phyloP scores from a whole-genome alignment of 2,888 invertebrate species.

The Chloromyia formosa region DNA sequence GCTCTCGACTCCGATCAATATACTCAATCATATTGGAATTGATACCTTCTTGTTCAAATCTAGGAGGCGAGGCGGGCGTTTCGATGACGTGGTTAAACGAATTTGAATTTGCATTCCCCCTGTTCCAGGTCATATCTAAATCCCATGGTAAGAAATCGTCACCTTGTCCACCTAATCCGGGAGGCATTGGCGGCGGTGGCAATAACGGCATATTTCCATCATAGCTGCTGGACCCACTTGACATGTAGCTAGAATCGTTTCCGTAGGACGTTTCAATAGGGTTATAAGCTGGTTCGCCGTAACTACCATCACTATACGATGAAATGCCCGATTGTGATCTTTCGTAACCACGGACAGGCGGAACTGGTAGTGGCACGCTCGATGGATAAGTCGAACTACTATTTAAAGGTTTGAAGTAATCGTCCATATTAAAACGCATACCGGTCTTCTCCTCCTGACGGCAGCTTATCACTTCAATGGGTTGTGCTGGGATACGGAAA shows the following conservation, averaged over 20 bases:
- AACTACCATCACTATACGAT: slow-evolving; percentile 20
- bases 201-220: slow-evolving; percentile 56
- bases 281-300: slow-evolving; percentile 49
- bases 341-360: slow-evolving; percentile 51
- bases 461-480: slow-evolving; percentile 69
- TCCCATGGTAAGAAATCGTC: slow-evolving; percentile 64
- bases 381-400: slow-evolving; percentile 54
- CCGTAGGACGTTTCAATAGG: slow-evolving; percentile 52
- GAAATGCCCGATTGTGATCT: slow-evolving; percentile 39
- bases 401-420: slow-evolving; percentile 66
- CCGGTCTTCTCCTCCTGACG: slow-evolving; percentile 67
- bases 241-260: slow-evolving; percentile 50
- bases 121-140: slow-evolving; percentile 64
- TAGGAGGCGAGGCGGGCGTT: slow-evolving; percentile 74
- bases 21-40: slow-evolving; percentile 69
- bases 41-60: slow-evolving; percentile 71
- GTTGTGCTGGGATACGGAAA: slow-evolving; percentile 61
- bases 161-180: slow-evolving; percentile 56
- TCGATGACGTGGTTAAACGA: slow-evolving; percentile 63
- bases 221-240: slow-evolving; percentile 50
- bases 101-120: slow-evolving; percentile 58
- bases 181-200: slow-evolving; percentile 63
- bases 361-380: slow-evolving; percentile 54
- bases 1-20: slow-evolving; percentile 65
- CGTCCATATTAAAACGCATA: slow-evolving; percentile 58